These are phyloP conservation scores for Axis porcinus DNA, from an alignment of 2,113 vertebrate genomes.

Conservation along the genomic window DNA sequence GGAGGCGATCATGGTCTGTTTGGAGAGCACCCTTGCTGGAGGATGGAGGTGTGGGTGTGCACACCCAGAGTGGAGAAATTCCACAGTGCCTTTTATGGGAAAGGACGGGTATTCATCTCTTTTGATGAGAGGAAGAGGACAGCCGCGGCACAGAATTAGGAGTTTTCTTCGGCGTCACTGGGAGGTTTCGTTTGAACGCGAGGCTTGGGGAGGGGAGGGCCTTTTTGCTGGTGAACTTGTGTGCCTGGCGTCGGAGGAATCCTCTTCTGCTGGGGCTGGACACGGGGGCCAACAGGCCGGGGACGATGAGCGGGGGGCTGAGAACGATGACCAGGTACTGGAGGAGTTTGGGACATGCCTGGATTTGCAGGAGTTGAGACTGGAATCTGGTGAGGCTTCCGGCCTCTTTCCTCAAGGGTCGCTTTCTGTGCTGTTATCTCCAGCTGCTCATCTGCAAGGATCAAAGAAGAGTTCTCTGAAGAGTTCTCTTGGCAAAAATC, in stretches of 20 bases:
- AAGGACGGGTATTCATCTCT: not conserved
- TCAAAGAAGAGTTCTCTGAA: not conserved
- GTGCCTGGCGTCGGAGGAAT: not conserved
- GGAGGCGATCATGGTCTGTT: rapidly evolving
- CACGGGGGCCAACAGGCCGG: not conserved
- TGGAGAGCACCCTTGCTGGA: not conserved
- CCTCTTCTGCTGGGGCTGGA: slow-evolving; percentile 37
- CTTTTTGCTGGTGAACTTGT: slow-evolving; percentile 54
- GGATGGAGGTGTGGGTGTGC: not conserved
- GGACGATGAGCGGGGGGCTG: slow-evolving; percentile 5
- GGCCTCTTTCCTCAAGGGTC: not conserved
- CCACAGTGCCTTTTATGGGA: not conserved
- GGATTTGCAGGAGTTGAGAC: not conserved
- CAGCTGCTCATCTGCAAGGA: slow-evolving; percentile 53
- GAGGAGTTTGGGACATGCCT: not conserved
- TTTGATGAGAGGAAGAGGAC: not conserved
- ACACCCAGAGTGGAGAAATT: not conserved
- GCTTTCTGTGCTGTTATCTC: not conserved
- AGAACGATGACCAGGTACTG: not conserved
- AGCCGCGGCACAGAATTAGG: not conserved
- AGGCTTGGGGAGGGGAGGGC: slow-evolving; percentile 69
- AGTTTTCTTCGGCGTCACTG: not conserved
- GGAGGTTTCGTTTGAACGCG: slow-evolving; percentile 46
- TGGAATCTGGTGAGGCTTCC: not conserved
- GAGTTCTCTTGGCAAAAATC: not conserved